phyloP scores from a whole-genome alignment of 2,888 invertebrate species.

The Hololepta plana region DNA sequence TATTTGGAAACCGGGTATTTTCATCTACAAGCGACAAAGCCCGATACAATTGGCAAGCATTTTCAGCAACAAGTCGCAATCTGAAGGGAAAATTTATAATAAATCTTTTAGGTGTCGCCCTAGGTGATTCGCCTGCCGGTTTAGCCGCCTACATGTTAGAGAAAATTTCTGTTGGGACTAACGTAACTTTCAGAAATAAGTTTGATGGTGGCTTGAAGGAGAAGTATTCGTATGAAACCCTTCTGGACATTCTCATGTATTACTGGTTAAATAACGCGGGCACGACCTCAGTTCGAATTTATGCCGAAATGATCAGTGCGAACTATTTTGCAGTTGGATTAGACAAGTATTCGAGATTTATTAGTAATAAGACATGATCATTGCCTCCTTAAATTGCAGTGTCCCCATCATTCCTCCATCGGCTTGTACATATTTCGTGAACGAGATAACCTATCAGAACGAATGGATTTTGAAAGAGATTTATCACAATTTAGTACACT shows the following conservation, averaged over 20 bases:
- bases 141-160: slow-evolving; percentile 74
- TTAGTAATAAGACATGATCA: slow-evolving; percentile 9
- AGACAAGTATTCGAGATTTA: slow-evolving; percentile 10
- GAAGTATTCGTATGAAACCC: slow-evolving; percentile 48
- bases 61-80: slow-evolving; percentile 41
- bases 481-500: slow-evolving; percentile 46
- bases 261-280: slow-evolving; percentile 62
- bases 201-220: slow-evolving; percentile 46
- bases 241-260: slow-evolving; percentile 61
- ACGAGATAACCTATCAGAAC: slow-evolving; percentile 44
- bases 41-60: slow-evolving; percentile 79
- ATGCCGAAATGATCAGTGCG: slow-evolving; percentile 38
- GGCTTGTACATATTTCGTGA: slow-evolving; percentile 51
- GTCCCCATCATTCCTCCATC: slow-evolving; percentile 46
- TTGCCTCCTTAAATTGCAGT: too few relatives aligned
- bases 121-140: slow-evolving; percentile 59
- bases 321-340: slow-evolving; percentile 8
- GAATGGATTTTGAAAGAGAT: slow-evolving; percentile 37
- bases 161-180: slow-evolving; percentile 61
- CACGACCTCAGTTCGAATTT: slow-evolving; percentile 56
- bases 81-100: slow-evolving; percentile 34
- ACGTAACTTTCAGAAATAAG: slow-evolving; percentile 24
- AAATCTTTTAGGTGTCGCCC: slow-evolving; percentile 40
- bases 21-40: slow-evolving; percentile 74
- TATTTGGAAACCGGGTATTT: slow-evolving; percentile 40